Evolutionary conservation across 2,113 vertebrate species (phyloP).

Genomic region (Platichthys flesus): DNA sequence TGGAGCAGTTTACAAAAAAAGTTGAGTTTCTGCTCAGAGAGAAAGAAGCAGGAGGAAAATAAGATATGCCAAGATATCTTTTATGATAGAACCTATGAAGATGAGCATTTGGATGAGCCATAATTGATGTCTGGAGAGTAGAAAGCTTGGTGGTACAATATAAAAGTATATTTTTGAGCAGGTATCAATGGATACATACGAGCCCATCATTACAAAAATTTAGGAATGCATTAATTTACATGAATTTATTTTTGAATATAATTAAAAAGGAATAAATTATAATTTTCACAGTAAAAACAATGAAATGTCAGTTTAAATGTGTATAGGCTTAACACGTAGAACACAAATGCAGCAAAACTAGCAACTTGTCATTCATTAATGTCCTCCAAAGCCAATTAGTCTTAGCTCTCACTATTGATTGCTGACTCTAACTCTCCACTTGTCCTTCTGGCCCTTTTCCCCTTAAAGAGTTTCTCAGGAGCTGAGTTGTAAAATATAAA

Average conservation of each 20-base stretch:
- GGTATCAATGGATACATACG: not conserved
- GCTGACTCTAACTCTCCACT: constrained; percentile 29
- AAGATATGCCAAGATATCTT: constrained; percentile 14
- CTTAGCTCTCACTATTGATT: constrained; percentile 13
- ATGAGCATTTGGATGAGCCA: constrained; percentile 18
- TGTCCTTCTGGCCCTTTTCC: constrained; percentile 21
- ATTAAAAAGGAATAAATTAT: not conserved
- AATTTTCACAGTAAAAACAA: not conserved
- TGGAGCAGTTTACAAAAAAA: constrained; percentile 59
- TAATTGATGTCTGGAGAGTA: constrained; percentile 16
- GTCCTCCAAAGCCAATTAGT: constrained; percentile 7
- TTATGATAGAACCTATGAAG: constrained; percentile 31
- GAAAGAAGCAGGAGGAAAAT: constrained; percentile 24
- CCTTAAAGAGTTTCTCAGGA: constrained; percentile 38
- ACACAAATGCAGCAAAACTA: not conserved
- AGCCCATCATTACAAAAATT: not conserved
- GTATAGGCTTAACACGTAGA: not conserved
- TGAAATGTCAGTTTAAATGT: not conserved
- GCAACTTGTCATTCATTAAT: constrained; percentile 5
- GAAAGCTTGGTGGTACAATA: not conserved
- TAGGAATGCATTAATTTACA: not conserved
- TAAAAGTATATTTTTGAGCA: not conserved
- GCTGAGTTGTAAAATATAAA: constrained; percentile 45
- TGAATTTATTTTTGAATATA: not conserved
- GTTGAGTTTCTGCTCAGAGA: constrained; percentile 44